Percentiles rank a stretch among this genome's conserved stretches.
These are phyloP conservation scores for Nerophis ophidion DNA, from an alignment of 2,113 vertebrate species.

Conservation along the genomic window DNA sequence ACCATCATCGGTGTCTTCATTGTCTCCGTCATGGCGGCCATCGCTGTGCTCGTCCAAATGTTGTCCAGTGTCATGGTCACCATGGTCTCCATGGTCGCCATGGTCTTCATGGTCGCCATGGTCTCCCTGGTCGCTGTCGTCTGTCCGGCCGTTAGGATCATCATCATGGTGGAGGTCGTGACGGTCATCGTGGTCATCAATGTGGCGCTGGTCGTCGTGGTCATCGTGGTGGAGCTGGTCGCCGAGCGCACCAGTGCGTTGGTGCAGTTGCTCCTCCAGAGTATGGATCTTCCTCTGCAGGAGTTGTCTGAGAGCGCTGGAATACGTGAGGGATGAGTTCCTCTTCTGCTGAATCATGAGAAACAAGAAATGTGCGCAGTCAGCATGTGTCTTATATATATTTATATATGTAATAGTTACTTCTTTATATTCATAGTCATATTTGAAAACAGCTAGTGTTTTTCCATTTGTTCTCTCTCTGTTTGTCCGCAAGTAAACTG, in stretches of 20 bases:
- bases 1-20: constrained; percentile 22
- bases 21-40: constrained; percentile 1
- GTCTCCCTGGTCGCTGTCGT: not conserved
- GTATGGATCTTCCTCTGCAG: constrained; percentile 76
- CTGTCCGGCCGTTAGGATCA: not conserved
- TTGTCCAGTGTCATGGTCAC: not conserved
- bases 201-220: not conserved
- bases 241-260: constrained; percentile 23
- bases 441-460: too few species aligned
- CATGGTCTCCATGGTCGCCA: constrained; percentile 6
- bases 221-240: not conserved
- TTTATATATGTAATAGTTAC: too few species aligned
- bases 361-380: not conserved
- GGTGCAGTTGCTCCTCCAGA: constrained; percentile 75
- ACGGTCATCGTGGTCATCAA: not conserved
- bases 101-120: constrained; percentile 8
- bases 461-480: too few species aligned
- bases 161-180: not conserved
- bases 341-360: constrained; percentile 55
- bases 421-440: too few species aligned
- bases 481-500: too few species aligned
- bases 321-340: constrained; percentile 72
- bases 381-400: too few species aligned
- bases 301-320: constrained; percentile 73
- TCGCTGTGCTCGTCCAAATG: not conserved